Evolutionary conservation across 2,797 vertebrate genomes (phyloP), one percentile per base, ranked within the genome.

Genomic region (Schizopygopsis pylzovi): DNA sequence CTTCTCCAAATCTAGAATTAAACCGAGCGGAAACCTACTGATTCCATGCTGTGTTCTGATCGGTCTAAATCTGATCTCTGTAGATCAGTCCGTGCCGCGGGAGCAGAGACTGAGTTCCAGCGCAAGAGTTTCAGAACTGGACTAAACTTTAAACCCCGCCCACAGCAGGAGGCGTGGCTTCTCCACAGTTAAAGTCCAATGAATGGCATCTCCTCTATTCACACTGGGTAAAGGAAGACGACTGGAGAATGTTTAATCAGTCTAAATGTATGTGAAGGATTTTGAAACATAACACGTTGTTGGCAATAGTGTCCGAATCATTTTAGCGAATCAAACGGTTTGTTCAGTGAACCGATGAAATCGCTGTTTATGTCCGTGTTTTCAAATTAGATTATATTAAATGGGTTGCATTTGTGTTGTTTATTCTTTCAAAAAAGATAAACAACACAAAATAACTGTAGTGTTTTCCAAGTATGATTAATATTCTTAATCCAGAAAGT

Each of bases 71-170:
- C 28, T 33, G 28, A 33, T 33, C 28, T 33, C 28, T 43, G 52
- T 25, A 28, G 47, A 59, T 72, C 54, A 71, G 37, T 43, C 45
- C 16, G 52, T 80, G 15, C 5, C 9, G 3, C 20, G 10, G 3
- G 71, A 25, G 41, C 82, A 33, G 41, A 33, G 39, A 15, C 9
- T 4, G 25, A 93, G 95, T 91, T 93, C 77, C 80, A 56, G 79
- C 79, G 81, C 82, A 54, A 92, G 86, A 68, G 89, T 94, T 94
- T 91, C 92, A 88, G 39, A n/a, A 68, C 33, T 6, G 13, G 84
- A 78, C 94, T 93, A 94, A 95, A 95, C 95, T 95, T 95, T 95
- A 93, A 94, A 93, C 94, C 93, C 93, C 90, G 94, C 93, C 91
- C 90, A 63, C 76, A 1, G 52, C 5, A 86, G 85, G 89, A 88